Evolutionary conservation across 92 coral and sea anemone species (phyloP).

Genomic region (Epizoanthus scotinus): DNA sequence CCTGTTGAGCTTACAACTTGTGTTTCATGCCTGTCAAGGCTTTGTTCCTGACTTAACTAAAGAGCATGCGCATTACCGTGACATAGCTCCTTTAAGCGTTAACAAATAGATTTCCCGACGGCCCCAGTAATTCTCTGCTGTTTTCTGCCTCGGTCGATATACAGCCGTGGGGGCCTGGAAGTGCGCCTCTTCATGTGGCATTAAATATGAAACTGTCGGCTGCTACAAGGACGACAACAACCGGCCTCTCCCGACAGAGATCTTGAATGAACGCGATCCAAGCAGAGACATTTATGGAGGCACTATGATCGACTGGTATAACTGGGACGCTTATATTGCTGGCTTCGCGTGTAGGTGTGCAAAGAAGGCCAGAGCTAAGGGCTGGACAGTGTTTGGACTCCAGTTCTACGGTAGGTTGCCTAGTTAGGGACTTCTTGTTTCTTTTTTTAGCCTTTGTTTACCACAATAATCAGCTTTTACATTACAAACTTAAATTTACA

Average conservation of each 20-base stretch:
- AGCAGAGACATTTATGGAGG: slow-evolving; percentile 63
- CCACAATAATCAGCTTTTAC: too few species aligned
- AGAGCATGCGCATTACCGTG: too few species aligned
- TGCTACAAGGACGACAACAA: slow-evolving; percentile 55
- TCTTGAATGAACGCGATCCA: slow-evolving; percentile 75
- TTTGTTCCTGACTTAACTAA: too few species aligned
- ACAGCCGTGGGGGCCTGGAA: slow-evolving; percentile 45
- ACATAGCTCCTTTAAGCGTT: too few species aligned
- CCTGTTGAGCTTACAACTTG: too few species aligned
- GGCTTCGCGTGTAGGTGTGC: slow-evolving; percentile 87
- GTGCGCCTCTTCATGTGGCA: slow-evolving; percentile 51
- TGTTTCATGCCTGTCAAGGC: too few species aligned
- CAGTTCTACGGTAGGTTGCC: slow-evolving; percentile 71
- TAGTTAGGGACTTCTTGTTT: too few species aligned
- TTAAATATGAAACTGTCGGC: slow-evolving; percentile 62
- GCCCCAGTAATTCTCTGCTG: too few species aligned
- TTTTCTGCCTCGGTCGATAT: too few species aligned
- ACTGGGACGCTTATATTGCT: slow-evolving; percentile 76
- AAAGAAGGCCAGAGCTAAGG: slow-evolving; percentile 52
- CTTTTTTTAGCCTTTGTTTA: too few species aligned
- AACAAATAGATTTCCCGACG: too few species aligned
- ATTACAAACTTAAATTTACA: too few species aligned
- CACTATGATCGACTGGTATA: slow-evolving; percentile 57
- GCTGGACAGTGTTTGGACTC: slow-evolving; percentile 71
- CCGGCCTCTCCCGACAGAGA: slow-evolving; percentile 62